Evolutionary conservation across 1,140 invertebrate species (phyloP), one percentile per base, ranked within the genome.

Genomic region (Periplaneta americana): DNA sequence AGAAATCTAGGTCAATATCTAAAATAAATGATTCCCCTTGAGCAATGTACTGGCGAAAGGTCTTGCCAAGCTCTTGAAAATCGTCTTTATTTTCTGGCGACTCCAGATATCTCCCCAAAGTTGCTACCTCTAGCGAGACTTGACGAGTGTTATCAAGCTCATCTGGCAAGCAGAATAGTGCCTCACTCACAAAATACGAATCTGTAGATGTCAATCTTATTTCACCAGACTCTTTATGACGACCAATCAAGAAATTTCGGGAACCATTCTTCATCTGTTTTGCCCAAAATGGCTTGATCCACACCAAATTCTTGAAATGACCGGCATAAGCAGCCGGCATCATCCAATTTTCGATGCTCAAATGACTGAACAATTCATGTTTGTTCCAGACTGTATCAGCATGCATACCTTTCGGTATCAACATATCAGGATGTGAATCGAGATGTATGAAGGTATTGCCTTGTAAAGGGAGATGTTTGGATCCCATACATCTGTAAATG

Each of bases 311-410:
- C 78, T 88, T 91, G 34, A 98, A 92, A 87, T 98, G 96, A 18
- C 96, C 96, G 22, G 95, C 95, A 87, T 95, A 98, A 2, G 92
- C 92, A 31, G 94, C 93, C 4, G 96, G 96, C 84, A 98, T 89
- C 33, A 98, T 96, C 97, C 97, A 98, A 88, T 96, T 98, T 88
- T 98, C 97, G 85, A 98, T 98, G 86, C 96, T 97, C 81, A 95
- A 85, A 82, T 87, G 84, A 57, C 89, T 87, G 79, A 91, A 89
- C 85, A 95, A 85, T 80, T 89, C 82, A 34, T 92, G 83, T 86
- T 93, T 93, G 13, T 93, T 87, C 85, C 88, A 93, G 0, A 96
- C 94, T 6, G 88, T 90, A 81, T 93, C 92, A n/a, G 94, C 92
- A 66, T 89, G 88, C 90, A 96, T 91, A 81, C 91, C 89, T 84